These are phyloP conservation scores for Maniola jurtina DNA, from an alignment of 1,140 invertebrate genomes.

Conservation along the genomic window DNA sequence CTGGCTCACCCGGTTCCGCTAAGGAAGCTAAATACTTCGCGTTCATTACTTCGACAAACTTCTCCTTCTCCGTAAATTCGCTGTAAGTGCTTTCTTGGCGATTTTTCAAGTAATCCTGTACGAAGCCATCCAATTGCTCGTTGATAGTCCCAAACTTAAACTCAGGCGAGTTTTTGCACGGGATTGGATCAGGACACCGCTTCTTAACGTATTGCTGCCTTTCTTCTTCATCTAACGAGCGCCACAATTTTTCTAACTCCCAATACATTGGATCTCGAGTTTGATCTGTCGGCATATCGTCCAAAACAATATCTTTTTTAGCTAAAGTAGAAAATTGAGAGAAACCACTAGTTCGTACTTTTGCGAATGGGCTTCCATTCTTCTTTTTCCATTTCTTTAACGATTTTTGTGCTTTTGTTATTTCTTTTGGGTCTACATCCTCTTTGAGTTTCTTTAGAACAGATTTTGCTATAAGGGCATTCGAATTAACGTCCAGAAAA, in stretches of 20 bases:
- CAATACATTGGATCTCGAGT: conserved; percentile 71
- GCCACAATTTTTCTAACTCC: conserved; percentile 83
- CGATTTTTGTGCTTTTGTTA: conserved; percentile 76
- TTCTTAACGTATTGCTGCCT: conserved; percentile 75
- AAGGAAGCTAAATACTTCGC: conserved; percentile 88
- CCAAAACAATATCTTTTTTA: conserved; percentile 52
- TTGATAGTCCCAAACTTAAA: conserved; percentile 89
- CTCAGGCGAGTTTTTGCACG: conserved; percentile 84
- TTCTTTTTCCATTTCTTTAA: conserved; percentile 83
- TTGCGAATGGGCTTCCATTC: conserved; percentile 71
- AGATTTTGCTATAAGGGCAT: conserved; percentile 82
- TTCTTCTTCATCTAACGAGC: conserved; percentile 79
- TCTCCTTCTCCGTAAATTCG: conserved; percentile 68
- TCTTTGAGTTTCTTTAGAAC: conserved; percentile 80
- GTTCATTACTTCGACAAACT: conserved; percentile 86
- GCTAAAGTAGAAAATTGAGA: conserved; percentile 46
- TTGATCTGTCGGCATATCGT: conserved; percentile 52
- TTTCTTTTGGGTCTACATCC: conserved; percentile 59
- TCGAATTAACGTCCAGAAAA: conserved; percentile 90
- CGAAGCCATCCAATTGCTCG: conserved; percentile 86
- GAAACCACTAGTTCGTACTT: conserved; percentile 60
- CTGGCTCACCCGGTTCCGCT: conserved; percentile 95
- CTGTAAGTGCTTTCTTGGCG: conserved; percentile 49
- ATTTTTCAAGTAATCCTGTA: conserved; percentile 82
- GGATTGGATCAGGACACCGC: conserved; percentile 87